These are phyloP conservation scores for Trinectes maculatus DNA, from an alignment of 2,113 vertebrate species.

Conservation along the genomic window DNA sequence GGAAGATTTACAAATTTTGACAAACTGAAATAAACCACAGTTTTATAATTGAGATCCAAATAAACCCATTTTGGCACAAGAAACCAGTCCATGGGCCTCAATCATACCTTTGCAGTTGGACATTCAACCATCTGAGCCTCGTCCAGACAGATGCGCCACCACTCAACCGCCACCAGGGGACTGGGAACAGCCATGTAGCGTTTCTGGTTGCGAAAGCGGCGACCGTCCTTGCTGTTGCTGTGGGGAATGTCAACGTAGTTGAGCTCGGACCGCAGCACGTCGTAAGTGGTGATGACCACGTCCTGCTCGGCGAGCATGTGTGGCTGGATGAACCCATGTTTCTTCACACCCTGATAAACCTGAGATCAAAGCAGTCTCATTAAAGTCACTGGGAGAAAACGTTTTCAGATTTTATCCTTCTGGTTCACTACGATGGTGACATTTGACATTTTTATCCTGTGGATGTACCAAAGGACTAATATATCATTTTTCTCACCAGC, in stretches of 20 bases:
- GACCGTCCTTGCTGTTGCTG: slow-evolving; percentile 94
- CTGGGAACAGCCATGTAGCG: slow-evolving; percentile 99
- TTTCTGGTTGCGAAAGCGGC: slow-evolving; percentile 96
- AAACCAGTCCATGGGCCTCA: no score
- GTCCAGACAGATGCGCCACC: slow-evolving; percentile 98
- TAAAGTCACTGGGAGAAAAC: neutral
- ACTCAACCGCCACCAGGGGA: slow-evolving; percentile 96
- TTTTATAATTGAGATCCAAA: no score
- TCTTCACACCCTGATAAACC: slow-evolving; percentile 99
- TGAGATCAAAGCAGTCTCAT: slow-evolving; percentile 16
- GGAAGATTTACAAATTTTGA: neutral
- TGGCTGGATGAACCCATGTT: slow-evolving; percentile 96
- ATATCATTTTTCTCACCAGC: slow-evolving; percentile 82
- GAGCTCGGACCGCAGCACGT: slow-evolving; percentile 93
- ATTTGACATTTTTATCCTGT: neutral
- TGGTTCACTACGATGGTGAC: neutral
- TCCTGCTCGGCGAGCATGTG: slow-evolving; percentile 94
- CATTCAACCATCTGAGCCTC: slow-evolving; percentile 99
- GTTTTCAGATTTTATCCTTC: neutral
- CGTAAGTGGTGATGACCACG: slow-evolving; percentile 98
- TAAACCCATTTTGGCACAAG: no score
- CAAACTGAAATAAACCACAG: neutral
- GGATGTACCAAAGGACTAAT: neutral
- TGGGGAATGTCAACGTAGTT: slow-evolving; percentile 98
- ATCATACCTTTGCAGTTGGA: slow-evolving; percentile 91